Evolutionary conservation across 2,113 vertebrate genomes (phyloP).

Genomic region (Dendropsophus ebraccatus): DNA sequence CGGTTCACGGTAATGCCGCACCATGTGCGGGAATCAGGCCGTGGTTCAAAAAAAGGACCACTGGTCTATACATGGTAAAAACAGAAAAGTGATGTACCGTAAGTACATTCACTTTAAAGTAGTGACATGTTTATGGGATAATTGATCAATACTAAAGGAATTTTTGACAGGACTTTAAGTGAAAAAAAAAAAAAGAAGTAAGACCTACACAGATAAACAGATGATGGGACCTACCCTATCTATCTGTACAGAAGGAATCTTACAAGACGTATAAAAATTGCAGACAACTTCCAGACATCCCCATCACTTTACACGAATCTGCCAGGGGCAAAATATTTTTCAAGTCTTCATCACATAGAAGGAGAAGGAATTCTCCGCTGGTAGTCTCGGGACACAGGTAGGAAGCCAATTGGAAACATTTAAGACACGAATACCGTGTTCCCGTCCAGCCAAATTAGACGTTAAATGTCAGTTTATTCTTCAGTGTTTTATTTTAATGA

Average conservation of each 20-base stretch:
- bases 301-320: neutral
- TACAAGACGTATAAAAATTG: neutral
- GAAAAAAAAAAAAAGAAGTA: too few species aligned
- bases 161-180: neutral
- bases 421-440: constrained; percentile 20
- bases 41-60: too few species aligned
- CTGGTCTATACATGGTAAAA: too few species aligned
- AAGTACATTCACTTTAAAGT: too few species aligned
- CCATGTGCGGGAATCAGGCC: too few species aligned
- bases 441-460: constrained; percentile 19
- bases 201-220: neutral
- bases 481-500: constrained; percentile 53
- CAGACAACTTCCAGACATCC: neutral
- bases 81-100: too few species aligned
- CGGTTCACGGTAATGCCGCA: too few species aligned
- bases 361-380: neutral
- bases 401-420: constrained; percentile 31
- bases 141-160: neutral
- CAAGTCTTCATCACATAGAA: neutral
- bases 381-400: neutral
- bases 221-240: neutral
- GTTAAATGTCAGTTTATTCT: constrained; percentile 41
- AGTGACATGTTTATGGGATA: neutral
- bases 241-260: neutral
- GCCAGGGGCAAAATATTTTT: constrained; percentile 2